Percentiles rank a stretch among this genome's conserved stretches.
These are phyloP conservation scores for Parazoanthus atlanticus DNA, from an alignment of 92 coral and sea anemone species.

Conservation along the genomic window DNA sequence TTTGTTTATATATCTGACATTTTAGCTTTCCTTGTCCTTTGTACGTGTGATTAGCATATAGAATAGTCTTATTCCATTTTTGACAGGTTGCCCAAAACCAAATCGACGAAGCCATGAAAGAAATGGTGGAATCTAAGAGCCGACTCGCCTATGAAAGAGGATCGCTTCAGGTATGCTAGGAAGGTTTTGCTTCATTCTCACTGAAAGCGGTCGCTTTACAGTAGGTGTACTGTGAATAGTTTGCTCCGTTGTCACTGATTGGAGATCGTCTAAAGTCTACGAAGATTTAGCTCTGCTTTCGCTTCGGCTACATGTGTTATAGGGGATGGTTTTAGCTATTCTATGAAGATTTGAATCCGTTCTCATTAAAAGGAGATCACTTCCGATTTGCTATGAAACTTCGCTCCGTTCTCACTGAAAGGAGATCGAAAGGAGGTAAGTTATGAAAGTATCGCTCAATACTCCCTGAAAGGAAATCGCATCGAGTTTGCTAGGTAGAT, in stretches of 20 bases:
- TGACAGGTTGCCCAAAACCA: conserved; percentile 81
- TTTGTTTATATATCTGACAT: background rate
- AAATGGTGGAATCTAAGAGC: conserved; percentile 90
- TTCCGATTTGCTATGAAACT: no score
- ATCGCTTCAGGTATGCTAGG: conserved; percentile 71
- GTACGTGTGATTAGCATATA: no score
- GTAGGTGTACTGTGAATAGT: background rate
- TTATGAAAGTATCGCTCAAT: background rate
- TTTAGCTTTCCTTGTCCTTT: no score
- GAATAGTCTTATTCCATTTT: background rate
- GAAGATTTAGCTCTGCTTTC: no score
- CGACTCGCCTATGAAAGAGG: conserved; percentile 96
- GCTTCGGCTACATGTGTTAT: no score
- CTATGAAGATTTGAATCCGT: no score
- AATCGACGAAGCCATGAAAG: conserved; percentile 86
- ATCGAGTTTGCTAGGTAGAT: no score
- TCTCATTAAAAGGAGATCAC: no score
- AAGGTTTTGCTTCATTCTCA: background rate
- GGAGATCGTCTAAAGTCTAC: background rate
- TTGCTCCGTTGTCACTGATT: background rate
- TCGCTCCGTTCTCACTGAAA: background rate
- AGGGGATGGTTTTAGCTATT: no score
- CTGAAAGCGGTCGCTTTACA: background rate
- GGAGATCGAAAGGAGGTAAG: background rate
- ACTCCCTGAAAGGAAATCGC: background rate